Percentiles rank a stretch among this genome's conserved stretches.
These are phyloP conservation scores for Globodera ellingtonae DNA, from an alignment of 1,140 invertebrate genomes.

Conservation along the genomic window DNA sequence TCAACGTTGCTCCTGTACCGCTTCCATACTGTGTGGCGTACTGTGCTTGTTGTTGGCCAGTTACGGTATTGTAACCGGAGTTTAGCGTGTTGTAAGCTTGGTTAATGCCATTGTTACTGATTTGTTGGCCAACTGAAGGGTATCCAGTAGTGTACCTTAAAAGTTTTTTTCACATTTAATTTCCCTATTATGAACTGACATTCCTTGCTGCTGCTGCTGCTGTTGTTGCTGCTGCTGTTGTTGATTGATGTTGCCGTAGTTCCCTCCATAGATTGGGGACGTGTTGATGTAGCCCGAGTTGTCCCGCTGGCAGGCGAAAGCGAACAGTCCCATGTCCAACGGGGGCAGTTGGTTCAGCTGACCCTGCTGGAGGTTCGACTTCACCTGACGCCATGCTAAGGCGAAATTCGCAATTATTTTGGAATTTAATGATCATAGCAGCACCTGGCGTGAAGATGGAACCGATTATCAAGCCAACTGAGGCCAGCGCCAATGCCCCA, in stretches of 20 bases:
- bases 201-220: not conserved
- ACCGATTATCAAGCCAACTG: conserved; percentile 43
- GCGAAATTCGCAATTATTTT: not conserved
- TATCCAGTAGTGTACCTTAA: not conserved
- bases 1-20: not conserved
- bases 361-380: conserved; percentile 19
- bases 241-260: not conserved
- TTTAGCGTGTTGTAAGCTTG: conserved; percentile 18
- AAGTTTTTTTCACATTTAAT: not conserved
- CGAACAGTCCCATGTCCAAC: conserved; percentile 39
- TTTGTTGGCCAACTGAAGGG: not conserved
- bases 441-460: conserved; percentile 47
- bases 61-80: conserved; percentile 2
- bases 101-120: not conserved
- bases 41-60: conserved; percentile 16
- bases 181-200: conserved; percentile 2
- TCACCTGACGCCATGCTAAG: conserved; percentile 28
- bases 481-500: conserved; percentile 36
- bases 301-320: conserved; percentile 31
- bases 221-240: not conserved
- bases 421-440: not conserved
- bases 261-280: not conserved
- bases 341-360: conserved; percentile 23
- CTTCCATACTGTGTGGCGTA: conserved; percentile 1
- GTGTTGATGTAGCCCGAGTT: conserved; percentile 15